phyloP scores from a whole-genome alignment of 2,113 vertebrate genomes.

The Crotophaga sulcirostris region DNA sequence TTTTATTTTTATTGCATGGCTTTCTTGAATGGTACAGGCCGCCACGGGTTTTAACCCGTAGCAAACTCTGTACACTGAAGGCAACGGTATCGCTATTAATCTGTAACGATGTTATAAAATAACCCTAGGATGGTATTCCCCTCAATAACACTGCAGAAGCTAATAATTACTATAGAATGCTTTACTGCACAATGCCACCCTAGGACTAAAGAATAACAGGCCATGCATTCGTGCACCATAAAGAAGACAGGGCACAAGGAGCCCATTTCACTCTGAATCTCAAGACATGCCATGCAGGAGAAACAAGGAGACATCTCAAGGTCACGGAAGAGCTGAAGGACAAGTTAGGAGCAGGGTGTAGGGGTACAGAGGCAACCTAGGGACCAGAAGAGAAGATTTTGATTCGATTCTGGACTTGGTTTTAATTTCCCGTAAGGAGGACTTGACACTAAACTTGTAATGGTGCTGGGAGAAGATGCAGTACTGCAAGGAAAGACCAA shows the following conservation, averaged over 20 bases:
- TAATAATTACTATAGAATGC: constrained; percentile 53
- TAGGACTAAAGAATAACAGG: constrained; percentile 18
- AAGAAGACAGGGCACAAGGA: neutral
- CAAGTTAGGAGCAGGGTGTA: neutral
- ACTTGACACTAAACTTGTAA: neutral
- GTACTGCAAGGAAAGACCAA: neutral
- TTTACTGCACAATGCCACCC: constrained; percentile 40
- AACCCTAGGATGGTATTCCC: constrained; percentile 34
- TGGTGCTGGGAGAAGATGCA: neutral
- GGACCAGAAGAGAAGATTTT: neutral
- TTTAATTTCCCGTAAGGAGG: neutral
- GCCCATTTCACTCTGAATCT: neutral
- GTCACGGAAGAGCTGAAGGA: neutral
- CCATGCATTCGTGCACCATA: neutral
- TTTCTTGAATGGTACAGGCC: constrained; percentile 58
- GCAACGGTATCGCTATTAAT: constrained; percentile 64
- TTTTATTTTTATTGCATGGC: constrained; percentile 69
- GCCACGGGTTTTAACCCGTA: constrained; percentile 63
- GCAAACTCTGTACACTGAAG: constrained; percentile 40
- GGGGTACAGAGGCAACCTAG: rapidly evolving
- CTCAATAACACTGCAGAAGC: constrained; percentile 64
- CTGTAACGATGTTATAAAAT: constrained; percentile 55
- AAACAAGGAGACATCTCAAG: neutral
- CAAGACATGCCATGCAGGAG: neutral
- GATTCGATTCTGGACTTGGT: neutral